phyloP scores from a whole-genome alignment of 2,888 invertebrate species.

The Gnatocerus cornutus region DNA sequence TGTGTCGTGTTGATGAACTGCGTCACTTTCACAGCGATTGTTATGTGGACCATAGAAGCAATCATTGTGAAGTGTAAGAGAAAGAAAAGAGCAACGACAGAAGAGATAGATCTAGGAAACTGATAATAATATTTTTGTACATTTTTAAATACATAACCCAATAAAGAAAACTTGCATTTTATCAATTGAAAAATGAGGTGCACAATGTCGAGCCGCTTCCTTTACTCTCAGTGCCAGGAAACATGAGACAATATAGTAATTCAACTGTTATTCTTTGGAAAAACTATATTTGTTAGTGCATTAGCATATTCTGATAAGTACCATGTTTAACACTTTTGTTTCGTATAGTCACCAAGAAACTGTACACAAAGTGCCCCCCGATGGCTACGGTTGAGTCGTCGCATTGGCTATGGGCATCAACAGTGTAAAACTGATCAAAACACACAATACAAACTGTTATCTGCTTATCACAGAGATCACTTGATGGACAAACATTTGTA shows the following conservation, averaged over 20 bases:
- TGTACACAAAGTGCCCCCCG: not conserved
- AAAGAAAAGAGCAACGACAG: not conserved
- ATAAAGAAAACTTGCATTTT: no score
- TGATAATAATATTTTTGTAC: not conserved
- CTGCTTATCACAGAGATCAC: no score
- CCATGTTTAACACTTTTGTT: not conserved
- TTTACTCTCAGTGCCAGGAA: no score
- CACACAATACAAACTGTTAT: not conserved
- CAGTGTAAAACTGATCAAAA: not conserved
- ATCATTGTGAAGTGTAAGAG: constrained; percentile 20
- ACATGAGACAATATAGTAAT: no score
- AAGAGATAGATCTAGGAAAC: not conserved
- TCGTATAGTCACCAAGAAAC: not conserved
- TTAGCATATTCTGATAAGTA: no score
- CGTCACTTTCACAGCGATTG: constrained; percentile 75
- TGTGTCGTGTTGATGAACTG: constrained; percentile 77
- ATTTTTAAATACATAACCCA: not conserved
- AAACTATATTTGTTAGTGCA: no score
- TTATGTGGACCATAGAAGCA: constrained; percentile 75
- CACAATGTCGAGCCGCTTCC: no score
- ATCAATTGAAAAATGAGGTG: no score
- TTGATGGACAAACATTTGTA: no score
- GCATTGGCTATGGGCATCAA: not conserved
- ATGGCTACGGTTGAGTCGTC: not conserved
- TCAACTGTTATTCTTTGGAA: no score